phyloP scores from a whole-genome alignment of 2,888 invertebrate genomes.

The Sphaerophoria taeniata region DNA sequence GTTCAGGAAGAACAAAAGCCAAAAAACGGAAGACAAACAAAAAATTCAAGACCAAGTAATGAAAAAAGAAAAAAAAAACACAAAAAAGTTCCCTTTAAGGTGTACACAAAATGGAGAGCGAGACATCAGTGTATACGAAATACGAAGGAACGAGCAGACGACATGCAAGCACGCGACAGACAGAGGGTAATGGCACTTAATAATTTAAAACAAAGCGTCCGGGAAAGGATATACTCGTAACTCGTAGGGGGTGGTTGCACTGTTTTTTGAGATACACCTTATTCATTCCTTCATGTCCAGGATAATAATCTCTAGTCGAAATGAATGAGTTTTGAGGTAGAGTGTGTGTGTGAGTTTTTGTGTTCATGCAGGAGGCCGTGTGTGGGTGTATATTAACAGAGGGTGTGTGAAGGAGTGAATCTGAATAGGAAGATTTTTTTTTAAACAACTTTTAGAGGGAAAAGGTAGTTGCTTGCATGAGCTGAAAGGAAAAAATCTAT shows the following conservation, averaged over 20 bases:
- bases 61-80: conserved; percentile 46
- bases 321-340: conserved; percentile 25
- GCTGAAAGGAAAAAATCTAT: conserved; percentile 45
- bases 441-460: conserved; percentile 9
- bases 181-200: conserved; percentile 74
- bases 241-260: conserved; percentile 33
- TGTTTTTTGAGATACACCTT: conserved; percentile 53
- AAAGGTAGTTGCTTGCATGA: conserved; percentile 13
- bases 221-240: background rate
- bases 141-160: conserved; percentile 17
- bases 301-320: conserved; percentile 59
- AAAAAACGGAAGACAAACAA: background rate
- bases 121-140: too few species aligned
- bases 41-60: conserved; percentile 62
- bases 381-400: background rate
- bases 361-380: background rate
- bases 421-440: conserved; percentile 38
- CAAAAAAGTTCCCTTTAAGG: conserved; percentile 54
- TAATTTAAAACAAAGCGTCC: conserved; percentile 72
- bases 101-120: conserved; percentile 12
- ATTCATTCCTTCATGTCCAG: conserved; percentile 59
- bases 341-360: conserved; percentile 20
- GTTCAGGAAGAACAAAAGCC: conserved; percentile 5
- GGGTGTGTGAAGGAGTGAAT: conserved; percentile 35
- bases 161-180: conserved; percentile 73